phyloP scores from a whole-genome alignment of 2,888 invertebrate genomes.

The Stomorhina lunata region DNA sequence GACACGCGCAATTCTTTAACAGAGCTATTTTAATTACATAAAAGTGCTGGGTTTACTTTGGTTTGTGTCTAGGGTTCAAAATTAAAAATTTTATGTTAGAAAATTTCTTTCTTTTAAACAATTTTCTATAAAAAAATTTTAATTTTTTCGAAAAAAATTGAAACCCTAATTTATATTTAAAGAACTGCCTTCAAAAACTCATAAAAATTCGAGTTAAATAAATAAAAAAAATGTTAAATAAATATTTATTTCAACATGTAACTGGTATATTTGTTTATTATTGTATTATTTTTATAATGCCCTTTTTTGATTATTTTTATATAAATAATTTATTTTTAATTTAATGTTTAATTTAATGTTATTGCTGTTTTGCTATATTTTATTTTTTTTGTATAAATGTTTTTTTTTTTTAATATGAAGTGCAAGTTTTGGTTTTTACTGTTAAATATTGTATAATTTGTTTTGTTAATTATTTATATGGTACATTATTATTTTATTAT shows the following conservation, averaged over 20 bases:
- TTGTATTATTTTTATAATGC: conserved; percentile 8
- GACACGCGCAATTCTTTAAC: no score
- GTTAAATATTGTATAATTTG: no score
- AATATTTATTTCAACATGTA: conserved; percentile 19
- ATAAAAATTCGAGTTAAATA: not conserved
- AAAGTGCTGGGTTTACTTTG: no score
- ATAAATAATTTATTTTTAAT: conserved; percentile 11
- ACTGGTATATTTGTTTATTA: conserved; percentile 50
- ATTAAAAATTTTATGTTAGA: no score
- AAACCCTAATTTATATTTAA: no score
- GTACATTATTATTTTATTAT: conserved; percentile 57
- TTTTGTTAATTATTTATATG: conserved; percentile 65
- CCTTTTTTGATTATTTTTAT: conserved; percentile 28
- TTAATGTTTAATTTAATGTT: conserved; percentile 33
- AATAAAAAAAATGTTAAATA: not conserved
- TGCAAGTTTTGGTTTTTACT: conserved; percentile 28
- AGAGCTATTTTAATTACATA: no score
- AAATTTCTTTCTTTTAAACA: no score
- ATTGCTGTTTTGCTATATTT: conserved; percentile 21
- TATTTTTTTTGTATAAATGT: conserved; percentile 24
- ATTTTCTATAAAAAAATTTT: no score
- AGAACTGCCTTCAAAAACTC: not conserved
- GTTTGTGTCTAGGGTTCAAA: no score
- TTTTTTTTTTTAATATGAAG: conserved; percentile 16
- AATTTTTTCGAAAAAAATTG: no score